These are phyloP conservation scores for Meriones unguiculatus DNA, from an alignment of 2,113 vertebrate genomes.

Conservation along the genomic window DNA sequence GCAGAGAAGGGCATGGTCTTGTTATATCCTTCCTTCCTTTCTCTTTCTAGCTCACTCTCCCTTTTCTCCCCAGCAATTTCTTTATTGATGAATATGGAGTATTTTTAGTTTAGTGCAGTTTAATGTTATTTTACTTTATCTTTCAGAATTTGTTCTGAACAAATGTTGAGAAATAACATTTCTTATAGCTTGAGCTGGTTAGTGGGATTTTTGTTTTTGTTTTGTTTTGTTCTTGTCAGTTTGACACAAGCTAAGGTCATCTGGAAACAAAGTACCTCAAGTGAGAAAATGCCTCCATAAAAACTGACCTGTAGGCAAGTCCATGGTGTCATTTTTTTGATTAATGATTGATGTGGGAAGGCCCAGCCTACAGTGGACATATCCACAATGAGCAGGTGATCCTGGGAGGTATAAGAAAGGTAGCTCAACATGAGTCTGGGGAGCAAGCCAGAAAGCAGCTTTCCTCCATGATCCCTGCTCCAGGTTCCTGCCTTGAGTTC, in stretches of 20 bases:
- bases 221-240: neutral
- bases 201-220: no score
- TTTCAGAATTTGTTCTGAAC: conserved; percentile 29
- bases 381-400: neutral
- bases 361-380: neutral
- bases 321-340: neutral
- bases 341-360: neutral
- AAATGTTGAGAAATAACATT: neutral
- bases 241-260: no score
- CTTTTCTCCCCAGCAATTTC: neutral
- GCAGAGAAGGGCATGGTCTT: neutral
- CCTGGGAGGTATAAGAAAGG: neutral
- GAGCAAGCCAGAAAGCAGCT: neutral
- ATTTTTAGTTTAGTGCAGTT: neutral
- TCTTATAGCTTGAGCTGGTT: neutral
- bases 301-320: neutral
- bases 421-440: neutral
- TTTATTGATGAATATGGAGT: neutral
- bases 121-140: conserved; percentile 2
- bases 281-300: no score
- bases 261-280: no score
- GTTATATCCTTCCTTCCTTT: neutral
- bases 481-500: neutral
- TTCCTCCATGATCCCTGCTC: neutral
- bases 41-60: neutral